A percentile compares a stretch with the other conserved stretches of the same genome.
Evolutionary conservation across 1,140 invertebrate genomes (phyloP).

Genomic region (Whitmania pigra): DNA sequence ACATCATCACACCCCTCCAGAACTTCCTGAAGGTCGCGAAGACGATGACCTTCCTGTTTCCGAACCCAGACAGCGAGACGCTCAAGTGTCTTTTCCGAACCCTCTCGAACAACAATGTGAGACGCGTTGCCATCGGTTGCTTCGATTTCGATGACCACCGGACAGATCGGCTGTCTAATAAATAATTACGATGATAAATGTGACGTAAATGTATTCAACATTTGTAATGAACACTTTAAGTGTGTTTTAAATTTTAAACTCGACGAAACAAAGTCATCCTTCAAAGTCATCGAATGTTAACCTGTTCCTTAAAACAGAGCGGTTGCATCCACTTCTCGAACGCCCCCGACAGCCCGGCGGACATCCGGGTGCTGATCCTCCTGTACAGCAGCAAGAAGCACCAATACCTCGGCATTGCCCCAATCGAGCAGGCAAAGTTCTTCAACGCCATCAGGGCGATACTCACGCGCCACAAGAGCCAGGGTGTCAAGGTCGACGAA

Average conservation of each 20-base stretch:
- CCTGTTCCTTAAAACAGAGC: background rate
- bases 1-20: background rate
- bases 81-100: background rate
- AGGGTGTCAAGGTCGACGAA: too few species aligned
- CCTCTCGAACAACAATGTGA: background rate
- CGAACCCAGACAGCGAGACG: background rate
- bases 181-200: background rate
- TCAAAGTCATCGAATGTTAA: background rate
- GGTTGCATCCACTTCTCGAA: background rate
- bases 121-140: background rate
- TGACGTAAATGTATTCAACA: too few species aligned
- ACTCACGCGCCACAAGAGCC: background rate
- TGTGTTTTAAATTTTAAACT: background rate
- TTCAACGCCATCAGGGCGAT: background rate
- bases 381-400: slow-evolving; percentile 3
- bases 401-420: background rate
- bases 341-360: background rate
- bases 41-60: background rate
- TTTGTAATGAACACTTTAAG: background rate
- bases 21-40: background rate
- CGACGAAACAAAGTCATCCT: background rate
- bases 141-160: too few species aligned
- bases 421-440: background rate
- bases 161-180: too few species aligned
- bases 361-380: background rate